phyloP scores from a whole-genome alignment of 2,113 vertebrate species.

The Corapipo altera region DNA sequence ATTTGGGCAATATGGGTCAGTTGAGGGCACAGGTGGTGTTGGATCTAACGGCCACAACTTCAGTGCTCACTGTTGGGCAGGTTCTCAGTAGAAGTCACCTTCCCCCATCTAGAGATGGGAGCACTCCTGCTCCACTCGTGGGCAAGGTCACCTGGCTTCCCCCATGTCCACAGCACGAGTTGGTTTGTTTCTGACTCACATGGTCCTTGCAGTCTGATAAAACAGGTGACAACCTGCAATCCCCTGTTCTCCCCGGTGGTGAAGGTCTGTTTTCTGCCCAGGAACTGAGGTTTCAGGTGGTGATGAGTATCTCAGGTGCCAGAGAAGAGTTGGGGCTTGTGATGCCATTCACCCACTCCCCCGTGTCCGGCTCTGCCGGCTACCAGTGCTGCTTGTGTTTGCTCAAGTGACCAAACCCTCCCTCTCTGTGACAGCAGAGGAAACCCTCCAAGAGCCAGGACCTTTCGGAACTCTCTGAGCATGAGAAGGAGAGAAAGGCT shows the following conservation, averaged over 20 bases:
- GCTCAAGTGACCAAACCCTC: background rate
- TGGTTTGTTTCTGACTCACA: background rate
- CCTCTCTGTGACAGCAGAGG: background rate
- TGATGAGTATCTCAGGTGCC: background rate
- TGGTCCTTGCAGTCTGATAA: background rate
- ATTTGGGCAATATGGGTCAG: background rate
- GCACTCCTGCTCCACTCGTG: background rate
- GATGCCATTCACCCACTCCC: background rate
- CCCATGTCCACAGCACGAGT: rapidly evolving
- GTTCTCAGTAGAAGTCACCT: background rate
- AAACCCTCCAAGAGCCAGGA: background rate
- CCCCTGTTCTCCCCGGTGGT: background rate
- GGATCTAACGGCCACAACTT: background rate
- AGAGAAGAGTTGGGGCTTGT: background rate
- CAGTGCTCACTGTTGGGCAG: background rate
- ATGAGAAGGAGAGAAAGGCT: background rate
- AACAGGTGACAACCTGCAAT: background rate
- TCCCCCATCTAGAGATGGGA: rapidly evolving
- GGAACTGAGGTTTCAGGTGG: background rate
- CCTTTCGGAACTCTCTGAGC: rapidly evolving
- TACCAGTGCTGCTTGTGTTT: background rate
- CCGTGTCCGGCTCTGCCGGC: background rate
- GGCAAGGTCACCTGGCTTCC: background rate
- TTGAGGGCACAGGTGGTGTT: background rate
- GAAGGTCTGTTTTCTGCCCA: background rate